Percentiles rank a stretch among this genome's conserved stretches.
These are phyloP conservation scores for Plecotus auritus DNA, from an alignment of 2,113 vertebrate species.

Conservation along the genomic window DNA sequence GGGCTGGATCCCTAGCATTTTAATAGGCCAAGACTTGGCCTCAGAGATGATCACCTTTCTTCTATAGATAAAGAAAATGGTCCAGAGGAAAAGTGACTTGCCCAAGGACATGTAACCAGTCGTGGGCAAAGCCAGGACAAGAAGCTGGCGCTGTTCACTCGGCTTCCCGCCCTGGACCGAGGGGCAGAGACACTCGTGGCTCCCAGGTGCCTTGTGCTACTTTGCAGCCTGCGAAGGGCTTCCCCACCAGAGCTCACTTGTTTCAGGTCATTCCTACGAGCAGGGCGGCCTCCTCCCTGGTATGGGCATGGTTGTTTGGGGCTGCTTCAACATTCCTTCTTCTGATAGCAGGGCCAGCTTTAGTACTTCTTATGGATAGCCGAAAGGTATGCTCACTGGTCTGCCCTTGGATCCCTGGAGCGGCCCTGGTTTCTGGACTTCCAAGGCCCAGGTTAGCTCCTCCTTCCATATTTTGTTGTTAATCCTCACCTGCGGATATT, in stretches of 20 bases:
- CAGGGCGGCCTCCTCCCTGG: neutral
- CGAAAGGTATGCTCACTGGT: neutral
- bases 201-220: fast-evolving
- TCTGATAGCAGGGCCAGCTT: neutral
- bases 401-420: neutral
- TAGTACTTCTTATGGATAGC: neutral
- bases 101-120: neutral
- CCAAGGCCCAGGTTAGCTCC: neutral
- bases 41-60: neutral
- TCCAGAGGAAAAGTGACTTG: neutral
- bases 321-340: neutral
- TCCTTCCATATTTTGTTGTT: neutral
- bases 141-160: neutral
- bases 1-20: neutral
- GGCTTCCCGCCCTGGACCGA: too few relatives aligned
- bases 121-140: neutral
- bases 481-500: too few relatives aligned
- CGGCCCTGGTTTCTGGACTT: neutral
- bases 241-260: neutral
- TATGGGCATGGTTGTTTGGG: fast-evolving
- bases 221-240: neutral
- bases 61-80: neutral
- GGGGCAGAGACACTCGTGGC: fast-evolving
- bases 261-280: fast-evolving
- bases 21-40: neutral